Base-by-base conservation (phyloP, 2,888 invertebrate species). In the Cloeon dipterum region DNA sequence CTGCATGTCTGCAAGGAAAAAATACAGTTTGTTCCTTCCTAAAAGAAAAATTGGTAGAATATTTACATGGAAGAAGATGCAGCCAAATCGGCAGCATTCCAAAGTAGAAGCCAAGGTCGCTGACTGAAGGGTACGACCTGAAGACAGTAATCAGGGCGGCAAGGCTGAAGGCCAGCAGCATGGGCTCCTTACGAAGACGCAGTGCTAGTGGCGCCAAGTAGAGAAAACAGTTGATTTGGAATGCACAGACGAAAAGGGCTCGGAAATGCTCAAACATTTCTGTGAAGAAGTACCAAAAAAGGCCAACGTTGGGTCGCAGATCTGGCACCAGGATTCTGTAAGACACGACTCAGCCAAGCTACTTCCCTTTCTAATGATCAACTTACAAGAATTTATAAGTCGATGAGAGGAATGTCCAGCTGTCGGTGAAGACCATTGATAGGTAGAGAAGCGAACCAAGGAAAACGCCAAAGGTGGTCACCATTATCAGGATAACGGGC, bases 231-330 rank as follows among this genome's bases (percentile, higher is more conserved):
- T 96, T 94, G 46, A 98, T 77, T 67, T 96, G 96, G 56, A 98
- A 96, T 44, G 93, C 85, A 52, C 79, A 88, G 18, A 94, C 73
- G 59, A 98, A 99, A 49, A 99, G 70, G 42, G 78, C 66, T 35
- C 91, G 72, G 52, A 98, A 99, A 58, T 99, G 96, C 49, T 96
- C 94, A 65, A 99, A 98, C 88, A 96, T 93, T 65, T 98, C 96
- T 1, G 93, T 94, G 57, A 99, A 98, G 60, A 99, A 96, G 53
- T 98, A 99, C 98, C 98, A 99, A 57, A 94, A 98, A 2, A 98
- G 62, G 1, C 98, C 98, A 47, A 93, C 81, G 53, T 98, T 98
- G 18, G 98, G 98, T 47, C 85, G 81, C 43, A 96, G 62, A 55
- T 98, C 96, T 2, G 86, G 83, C 36, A 91, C 89, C 14, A 73